Evolutionary conservation across 2,888 invertebrate species (phyloP), one percentile per base, ranked within the genome.

Genomic region (Amiota minor): DNA sequence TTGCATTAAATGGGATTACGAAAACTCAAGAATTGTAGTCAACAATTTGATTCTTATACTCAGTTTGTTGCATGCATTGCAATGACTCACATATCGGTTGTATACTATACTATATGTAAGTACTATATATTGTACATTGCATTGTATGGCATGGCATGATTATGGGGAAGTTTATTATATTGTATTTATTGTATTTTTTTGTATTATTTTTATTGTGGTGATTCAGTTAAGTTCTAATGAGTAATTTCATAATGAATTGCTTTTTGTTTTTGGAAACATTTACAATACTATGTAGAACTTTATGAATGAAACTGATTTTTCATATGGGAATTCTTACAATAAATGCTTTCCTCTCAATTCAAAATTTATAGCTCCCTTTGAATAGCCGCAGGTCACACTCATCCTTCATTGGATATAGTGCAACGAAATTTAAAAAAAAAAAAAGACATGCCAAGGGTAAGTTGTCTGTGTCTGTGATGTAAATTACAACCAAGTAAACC

Each of bases 401-500:
- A 80, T 85, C 82, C 84, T 85, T 83, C 6, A 35, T 77, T 76
- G 64, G n/a, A n/a, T n/a, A n/a, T 9, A 59, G 68, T 53, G 55
- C 76, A 77, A 80, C 75, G 72, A 76, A 76, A 73, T n/a, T 47
- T n/a, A 6, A 3, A 9, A 11, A 59, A 18, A 68, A 14, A 35
- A 12, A 14, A 46, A 65, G 55, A 53, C 62, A 65, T 53, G 65
- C 59, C 61, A 59, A 68, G 67, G 59, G 59, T 71, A 71, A 14
- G 47, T 12, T 49, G 10, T 46, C 49, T 46, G 45, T 18, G 62
- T 72, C 9, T 69, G 76, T 74, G 79, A 76, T 78, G 85, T 85
- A 83, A 83, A 83, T 85, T 82, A 81, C 74, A 77, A 81, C 80
- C 78, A 71, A 74, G 76, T 72, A 72, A 74, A 76, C 80, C 86